phyloP scores from a whole-genome alignment of 2,113 vertebrate genomes.

The Sinosuthora webbiana region DNA sequence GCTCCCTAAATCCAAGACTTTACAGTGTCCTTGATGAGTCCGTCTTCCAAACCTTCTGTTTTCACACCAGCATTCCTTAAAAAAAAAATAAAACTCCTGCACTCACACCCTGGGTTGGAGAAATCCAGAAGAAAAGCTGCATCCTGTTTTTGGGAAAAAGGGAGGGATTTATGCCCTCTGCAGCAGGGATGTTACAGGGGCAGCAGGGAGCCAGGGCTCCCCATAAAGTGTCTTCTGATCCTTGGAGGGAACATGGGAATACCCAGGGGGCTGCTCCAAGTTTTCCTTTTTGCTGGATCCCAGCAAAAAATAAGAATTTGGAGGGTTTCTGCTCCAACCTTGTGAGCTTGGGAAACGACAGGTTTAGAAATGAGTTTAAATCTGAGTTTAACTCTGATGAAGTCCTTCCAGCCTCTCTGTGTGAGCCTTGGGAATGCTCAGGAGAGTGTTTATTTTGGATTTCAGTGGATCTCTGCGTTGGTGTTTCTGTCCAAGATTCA shows the following conservation, averaged over 20 bases:
- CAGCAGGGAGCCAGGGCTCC: not conserved
- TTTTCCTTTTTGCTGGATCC: not conserved
- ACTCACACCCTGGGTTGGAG: not conserved
- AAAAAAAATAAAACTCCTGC: not conserved
- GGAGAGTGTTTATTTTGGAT: accelerated
- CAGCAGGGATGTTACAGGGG: not conserved
- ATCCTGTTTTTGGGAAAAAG: not conserved
- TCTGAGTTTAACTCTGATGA: not conserved
- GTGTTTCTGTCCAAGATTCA: not conserved
- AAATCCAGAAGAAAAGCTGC: not conserved
- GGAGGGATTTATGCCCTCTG: not conserved
- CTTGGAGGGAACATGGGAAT: not conserved
- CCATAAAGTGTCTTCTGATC: not conserved
- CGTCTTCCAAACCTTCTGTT: not conserved
- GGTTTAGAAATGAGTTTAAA: not conserved
- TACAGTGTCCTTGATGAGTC: not conserved
- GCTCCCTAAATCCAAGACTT: not conserved
- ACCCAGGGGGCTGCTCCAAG: not conserved
- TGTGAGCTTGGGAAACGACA: not conserved
- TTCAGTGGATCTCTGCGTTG: not conserved
- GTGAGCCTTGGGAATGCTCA: not conserved
- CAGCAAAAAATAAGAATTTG: not conserved
- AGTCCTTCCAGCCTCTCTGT: not conserved
- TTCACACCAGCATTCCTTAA: not conserved
- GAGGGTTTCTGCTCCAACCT: not conserved